A percentile compares a stretch with the other conserved stretches of the same genome.
phyloP scores from a whole-genome alignment of 2,888 invertebrate species.

The Cepaea hortensis region DNA sequence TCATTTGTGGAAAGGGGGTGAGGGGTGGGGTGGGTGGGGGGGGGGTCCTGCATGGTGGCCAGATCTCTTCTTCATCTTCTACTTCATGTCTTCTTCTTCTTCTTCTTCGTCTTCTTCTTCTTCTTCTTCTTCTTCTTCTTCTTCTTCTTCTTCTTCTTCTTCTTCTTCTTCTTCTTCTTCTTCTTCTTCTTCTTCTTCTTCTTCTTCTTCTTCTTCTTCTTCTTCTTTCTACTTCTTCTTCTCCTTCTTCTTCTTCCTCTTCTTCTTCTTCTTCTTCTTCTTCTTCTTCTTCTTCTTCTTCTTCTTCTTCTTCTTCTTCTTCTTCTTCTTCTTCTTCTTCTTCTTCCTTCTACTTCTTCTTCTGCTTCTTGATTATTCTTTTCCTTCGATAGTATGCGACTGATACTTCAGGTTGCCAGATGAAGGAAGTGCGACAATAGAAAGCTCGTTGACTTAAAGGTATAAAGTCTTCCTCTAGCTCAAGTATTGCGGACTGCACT shows the following conservation, averaged over 20 bases:
- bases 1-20: too few species aligned
- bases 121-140: background rate
- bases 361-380: too few species aligned
- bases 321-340: background rate
- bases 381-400: too few species aligned
- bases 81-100: background rate
- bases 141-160: background rate
- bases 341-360: too few species aligned
- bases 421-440: too few species aligned
- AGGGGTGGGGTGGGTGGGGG: too few species aligned
- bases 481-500: too few species aligned
- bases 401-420: too few species aligned
- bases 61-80: background rate
- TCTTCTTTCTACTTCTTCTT: background rate
- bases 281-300: conserved; percentile 22
- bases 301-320: background rate
- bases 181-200: conserved; percentile 15
- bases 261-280: background rate
- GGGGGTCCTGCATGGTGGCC: too few species aligned
- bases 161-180: conserved; percentile 2
- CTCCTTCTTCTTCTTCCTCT: background rate
- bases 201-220: conserved; percentile 19
- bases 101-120: background rate
- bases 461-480: too few species aligned
- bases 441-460: too few species aligned